Conservation (phyloP, 2,888 invertebrate species). For the Elysia crispata region DNA sequence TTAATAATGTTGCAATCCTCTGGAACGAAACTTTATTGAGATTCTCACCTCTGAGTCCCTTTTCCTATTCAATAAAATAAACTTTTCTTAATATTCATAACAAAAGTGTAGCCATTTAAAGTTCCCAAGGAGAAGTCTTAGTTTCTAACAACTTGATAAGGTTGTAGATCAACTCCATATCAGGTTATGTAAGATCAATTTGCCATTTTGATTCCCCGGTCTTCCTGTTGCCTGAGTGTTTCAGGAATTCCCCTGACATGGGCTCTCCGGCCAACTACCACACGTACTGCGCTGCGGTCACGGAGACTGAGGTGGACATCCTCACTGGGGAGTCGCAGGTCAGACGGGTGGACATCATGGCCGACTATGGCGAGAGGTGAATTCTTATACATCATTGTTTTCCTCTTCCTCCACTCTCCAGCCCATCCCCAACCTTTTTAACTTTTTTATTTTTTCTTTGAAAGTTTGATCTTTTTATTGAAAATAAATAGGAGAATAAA, state of each 20-base stretch:
- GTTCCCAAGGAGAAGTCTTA: too few relatives aligned
- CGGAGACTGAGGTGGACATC: constrained; percentile 87
- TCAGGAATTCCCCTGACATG: background rate
- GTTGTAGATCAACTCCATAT: too few relatives aligned
- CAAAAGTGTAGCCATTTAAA: too few relatives aligned
- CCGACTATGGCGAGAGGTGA: constrained; percentile 72
- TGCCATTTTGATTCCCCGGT: too few relatives aligned
- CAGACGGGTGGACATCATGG: constrained; percentile 70
- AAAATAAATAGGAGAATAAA: background rate
- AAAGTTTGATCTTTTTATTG: background rate
- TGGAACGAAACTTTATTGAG: too few relatives aligned
- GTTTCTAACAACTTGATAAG: too few relatives aligned
- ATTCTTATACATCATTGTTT: background rate
- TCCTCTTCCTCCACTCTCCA: background rate
- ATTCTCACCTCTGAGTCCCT: too few relatives aligned
- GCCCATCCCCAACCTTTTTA: background rate
- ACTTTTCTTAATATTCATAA: too few relatives aligned
- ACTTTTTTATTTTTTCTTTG: background rate
- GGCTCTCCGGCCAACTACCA: constrained; percentile 61
- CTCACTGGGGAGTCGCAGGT: constrained; percentile 84
- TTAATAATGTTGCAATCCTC: too few relatives aligned
- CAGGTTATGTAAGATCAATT: too few relatives aligned
- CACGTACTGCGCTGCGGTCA: constrained; percentile 75
- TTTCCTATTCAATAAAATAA: too few relatives aligned
- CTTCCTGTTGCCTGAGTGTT: too few relatives aligned